These are phyloP conservation scores for Dendrolimus punctatus DNA, from an alignment of 1,140 invertebrate genomes.

Conservation along the genomic window DNA sequence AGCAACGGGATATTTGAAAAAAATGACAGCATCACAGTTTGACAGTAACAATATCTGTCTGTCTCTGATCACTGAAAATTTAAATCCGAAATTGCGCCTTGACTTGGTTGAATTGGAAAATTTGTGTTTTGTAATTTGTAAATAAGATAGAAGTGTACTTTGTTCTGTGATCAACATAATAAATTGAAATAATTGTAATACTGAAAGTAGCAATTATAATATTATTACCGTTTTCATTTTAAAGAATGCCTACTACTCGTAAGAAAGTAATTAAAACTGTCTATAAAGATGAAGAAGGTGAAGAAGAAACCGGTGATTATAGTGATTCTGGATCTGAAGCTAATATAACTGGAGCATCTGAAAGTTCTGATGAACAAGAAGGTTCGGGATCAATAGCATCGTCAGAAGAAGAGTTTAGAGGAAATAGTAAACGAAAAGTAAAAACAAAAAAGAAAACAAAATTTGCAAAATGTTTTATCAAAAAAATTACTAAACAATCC, in stretches of 20 bases:
- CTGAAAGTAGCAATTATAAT: no score
- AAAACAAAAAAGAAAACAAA: constrained; percentile 26
- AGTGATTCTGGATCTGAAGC: constrained; percentile 69
- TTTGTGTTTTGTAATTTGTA: no score
- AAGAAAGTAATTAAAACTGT: constrained; percentile 58
- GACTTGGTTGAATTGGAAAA: no score
- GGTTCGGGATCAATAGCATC: constrained; percentile 21
- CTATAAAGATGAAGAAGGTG: constrained; percentile 59
- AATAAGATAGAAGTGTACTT: no score
- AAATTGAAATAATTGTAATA: no score
- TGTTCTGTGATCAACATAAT: no score
- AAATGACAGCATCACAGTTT: no score
- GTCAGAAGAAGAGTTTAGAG: constrained; percentile 40
- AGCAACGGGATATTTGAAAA: no score
- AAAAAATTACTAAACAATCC: constrained; percentile 39
- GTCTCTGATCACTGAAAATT: no score
- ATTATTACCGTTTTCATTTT: not conserved
- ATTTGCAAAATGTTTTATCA: constrained; percentile 40
- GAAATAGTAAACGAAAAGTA: constrained; percentile 22
- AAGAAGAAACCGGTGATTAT: constrained; percentile 48
- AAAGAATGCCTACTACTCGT: constrained; percentile 51
- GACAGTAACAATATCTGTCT: no score
- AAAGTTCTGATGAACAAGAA: constrained; percentile 40
- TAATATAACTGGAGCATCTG: constrained; percentile 45
- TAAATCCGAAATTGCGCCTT: no score